Percentiles rank a stretch among this genome's conserved stretches.
Evolutionary conservation across 2,888 invertebrate genomes (phyloP).

Genomic region (Lordiphosa fenestrarum): DNA sequence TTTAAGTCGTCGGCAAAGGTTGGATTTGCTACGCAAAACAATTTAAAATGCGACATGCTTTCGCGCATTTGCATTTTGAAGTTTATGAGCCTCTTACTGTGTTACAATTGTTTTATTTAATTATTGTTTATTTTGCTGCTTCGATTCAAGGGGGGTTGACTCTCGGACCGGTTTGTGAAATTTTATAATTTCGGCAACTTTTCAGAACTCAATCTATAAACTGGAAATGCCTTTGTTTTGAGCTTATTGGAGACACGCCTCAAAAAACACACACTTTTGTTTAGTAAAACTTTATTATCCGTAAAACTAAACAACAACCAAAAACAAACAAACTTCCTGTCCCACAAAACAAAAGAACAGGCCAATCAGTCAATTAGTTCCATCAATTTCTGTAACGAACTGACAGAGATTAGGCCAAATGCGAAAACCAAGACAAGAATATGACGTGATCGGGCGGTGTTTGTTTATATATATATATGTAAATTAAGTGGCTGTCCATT

Average conservation of each 20-base stretch:
- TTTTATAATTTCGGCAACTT: too few relatives aligned
- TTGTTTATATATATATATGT: slow-evolving; percentile 33
- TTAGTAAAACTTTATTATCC: slow-evolving; percentile 48
- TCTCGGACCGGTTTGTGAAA: too few relatives aligned
- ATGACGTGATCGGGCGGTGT: slow-evolving; percentile 10
- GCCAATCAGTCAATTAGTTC: background rate
- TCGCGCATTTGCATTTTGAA: too few relatives aligned
- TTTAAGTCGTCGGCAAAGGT: too few relatives aligned
- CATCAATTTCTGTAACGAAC: slow-evolving; percentile 15
- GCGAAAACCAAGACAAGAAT: slow-evolving; percentile 1
- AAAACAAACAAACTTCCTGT: slow-evolving; percentile 48
- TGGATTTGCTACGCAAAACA: too few relatives aligned
- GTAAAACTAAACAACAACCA: slow-evolving; percentile 28
- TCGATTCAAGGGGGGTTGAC: too few relatives aligned
- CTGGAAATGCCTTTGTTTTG: slow-evolving; percentile 6
- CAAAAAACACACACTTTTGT: slow-evolving; percentile 29
- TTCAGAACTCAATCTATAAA: too few relatives aligned
- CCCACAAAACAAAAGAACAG: slow-evolving; percentile 9
- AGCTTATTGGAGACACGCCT: slow-evolving; percentile 53
- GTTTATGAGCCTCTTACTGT: too few relatives aligned
- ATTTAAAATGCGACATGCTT: too few relatives aligned
- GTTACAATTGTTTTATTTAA: too few relatives aligned
- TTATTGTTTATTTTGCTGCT: too few relatives aligned
- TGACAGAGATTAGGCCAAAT: slow-evolving; percentile 5
- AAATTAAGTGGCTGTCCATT: slow-evolving; percentile 47